phyloP scores from a whole-genome alignment of 2,888 invertebrate species.

The Acanthococcus lagerstroemiae region DNA sequence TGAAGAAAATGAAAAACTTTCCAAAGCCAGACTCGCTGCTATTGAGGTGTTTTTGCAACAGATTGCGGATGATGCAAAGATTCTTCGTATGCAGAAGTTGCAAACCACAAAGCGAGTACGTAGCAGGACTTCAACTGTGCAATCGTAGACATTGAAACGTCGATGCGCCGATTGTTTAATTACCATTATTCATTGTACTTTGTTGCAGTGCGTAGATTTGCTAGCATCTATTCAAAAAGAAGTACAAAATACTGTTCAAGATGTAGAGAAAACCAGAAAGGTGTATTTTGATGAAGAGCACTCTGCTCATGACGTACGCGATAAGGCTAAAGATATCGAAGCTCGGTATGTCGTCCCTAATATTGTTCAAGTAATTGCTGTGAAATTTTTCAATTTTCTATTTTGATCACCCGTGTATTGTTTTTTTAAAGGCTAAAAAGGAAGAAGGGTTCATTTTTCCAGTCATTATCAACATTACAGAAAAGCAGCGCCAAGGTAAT shows the following conservation, averaged over 20 bases:
- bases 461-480: conserved; percentile 88
- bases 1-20: conserved; percentile 89
- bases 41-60: conserved; percentile 92
- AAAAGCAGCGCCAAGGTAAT: conserved; percentile 92
- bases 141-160: not conserved
- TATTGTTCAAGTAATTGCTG: too few relatives aligned
- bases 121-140: too few relatives aligned
- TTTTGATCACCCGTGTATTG: not conserved
- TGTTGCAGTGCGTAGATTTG: conserved; percentile 62
- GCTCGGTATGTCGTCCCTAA: conserved; percentile 62
- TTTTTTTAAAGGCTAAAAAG: conserved; percentile 64
- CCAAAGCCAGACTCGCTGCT: conserved; percentile 79
- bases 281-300: conserved; percentile 92
- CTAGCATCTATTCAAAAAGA: conserved; percentile 81
- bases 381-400: too few relatives aligned
- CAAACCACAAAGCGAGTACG: conserved; percentile 66
- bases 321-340: conserved; percentile 89
- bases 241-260: conserved; percentile 71
- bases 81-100: conserved; percentile 69
- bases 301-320: conserved; percentile 86
- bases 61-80: conserved; percentile 86
- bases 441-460: conserved; percentile 93
- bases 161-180: not conserved
- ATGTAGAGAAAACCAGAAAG: conserved; percentile 89
- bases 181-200: not conserved